Evolutionary conservation across 2,888 invertebrate genomes (phyloP).

Genomic region (Beris chalybata): DNA sequence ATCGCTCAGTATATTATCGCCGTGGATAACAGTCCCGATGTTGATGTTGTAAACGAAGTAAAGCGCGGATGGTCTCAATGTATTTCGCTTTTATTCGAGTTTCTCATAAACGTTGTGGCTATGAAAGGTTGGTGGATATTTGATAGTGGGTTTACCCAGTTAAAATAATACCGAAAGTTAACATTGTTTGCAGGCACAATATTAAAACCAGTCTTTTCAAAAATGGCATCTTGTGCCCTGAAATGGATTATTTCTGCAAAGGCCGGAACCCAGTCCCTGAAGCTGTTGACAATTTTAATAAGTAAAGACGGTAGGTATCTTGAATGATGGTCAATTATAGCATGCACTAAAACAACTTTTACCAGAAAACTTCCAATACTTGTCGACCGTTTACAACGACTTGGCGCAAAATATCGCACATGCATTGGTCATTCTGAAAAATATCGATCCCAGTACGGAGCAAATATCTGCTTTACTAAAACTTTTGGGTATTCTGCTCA

Average conservation of each 20-base stretch:
- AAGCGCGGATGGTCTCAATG: slow-evolving; percentile 12
- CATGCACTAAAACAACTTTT: neutral
- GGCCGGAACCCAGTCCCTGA: slow-evolving; percentile 2
- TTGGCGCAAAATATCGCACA: slow-evolving; percentile 17
- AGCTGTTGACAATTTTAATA: slow-evolving; percentile 11
- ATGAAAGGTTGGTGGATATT: slow-evolving; percentile 8
- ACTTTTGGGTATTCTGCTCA: slow-evolving; percentile 10
- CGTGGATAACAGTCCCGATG: slow-evolving; percentile 20
- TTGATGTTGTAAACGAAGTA: slow-evolving; percentile 17
- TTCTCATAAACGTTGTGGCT: slow-evolving; percentile 10
- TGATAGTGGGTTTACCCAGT: neutral
- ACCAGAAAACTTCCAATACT: neutral
- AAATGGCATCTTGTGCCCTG: slow-evolving; percentile 11
- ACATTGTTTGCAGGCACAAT: slow-evolving; percentile 2
- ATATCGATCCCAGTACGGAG: slow-evolving; percentile 21
- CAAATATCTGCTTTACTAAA: slow-evolving; percentile 32
- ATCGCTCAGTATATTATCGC: slow-evolving; percentile 19
- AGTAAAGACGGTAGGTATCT: slow-evolving; percentile 11
- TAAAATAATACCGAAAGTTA: neutral
- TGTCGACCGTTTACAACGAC: slow-evolving; percentile 15
- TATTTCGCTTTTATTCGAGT: slow-evolving; percentile 18
- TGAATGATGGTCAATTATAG: too few species aligned
- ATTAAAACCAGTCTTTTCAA: neutral
- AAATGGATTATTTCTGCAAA: slow-evolving; percentile 16
- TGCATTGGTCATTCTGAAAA: slow-evolving; percentile 16